These are phyloP conservation scores for Hucho hucho DNA, from an alignment of 2,113 vertebrate species.

Conservation along the genomic window DNA sequence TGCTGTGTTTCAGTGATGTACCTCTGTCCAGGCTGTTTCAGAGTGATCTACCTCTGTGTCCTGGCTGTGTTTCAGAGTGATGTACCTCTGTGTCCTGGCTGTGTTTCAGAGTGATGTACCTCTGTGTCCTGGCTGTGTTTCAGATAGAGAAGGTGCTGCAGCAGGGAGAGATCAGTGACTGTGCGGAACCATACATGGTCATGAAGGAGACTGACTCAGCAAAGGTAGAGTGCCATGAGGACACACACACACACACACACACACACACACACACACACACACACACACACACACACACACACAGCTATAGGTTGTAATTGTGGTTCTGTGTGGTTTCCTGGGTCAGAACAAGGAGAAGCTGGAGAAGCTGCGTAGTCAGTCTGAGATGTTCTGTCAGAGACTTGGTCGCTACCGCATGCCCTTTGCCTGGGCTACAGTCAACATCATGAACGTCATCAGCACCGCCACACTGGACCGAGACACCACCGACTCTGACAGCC, in stretches of 20 bases:
- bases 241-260: slow-evolving; percentile 11
- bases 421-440: slow-evolving; percentile 90
- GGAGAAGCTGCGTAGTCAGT: slow-evolving; percentile 88
- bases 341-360: slow-evolving; percentile 91
- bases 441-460: slow-evolving; percentile 81
- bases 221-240: slow-evolving; percentile 77
- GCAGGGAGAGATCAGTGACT: slow-evolving; percentile 93
- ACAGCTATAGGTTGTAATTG: neutral
- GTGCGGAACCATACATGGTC: slow-evolving; percentile 89
- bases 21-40: too few relatives aligned
- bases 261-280: neutral
- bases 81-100: too few relatives aligned
- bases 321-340: neutral
- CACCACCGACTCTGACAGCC: slow-evolving; percentile 76
- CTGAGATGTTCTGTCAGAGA: slow-evolving; percentile 90
- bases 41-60: too few relatives aligned
- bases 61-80: too few relatives aligned
- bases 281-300: too few relatives aligned
- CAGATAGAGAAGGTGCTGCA: slow-evolving; percentile 97
- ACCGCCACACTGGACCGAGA: slow-evolving; percentile 84
- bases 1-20: too few relatives aligned
- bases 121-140: slow-evolving; percentile 43
- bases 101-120: too few relatives aligned
- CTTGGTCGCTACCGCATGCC: slow-evolving; percentile 96
- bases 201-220: slow-evolving; percentile 84